Evolutionary conservation across 2,797 vertebrate species (phyloP).

Genomic region (Brachymystax lenok): DNA sequence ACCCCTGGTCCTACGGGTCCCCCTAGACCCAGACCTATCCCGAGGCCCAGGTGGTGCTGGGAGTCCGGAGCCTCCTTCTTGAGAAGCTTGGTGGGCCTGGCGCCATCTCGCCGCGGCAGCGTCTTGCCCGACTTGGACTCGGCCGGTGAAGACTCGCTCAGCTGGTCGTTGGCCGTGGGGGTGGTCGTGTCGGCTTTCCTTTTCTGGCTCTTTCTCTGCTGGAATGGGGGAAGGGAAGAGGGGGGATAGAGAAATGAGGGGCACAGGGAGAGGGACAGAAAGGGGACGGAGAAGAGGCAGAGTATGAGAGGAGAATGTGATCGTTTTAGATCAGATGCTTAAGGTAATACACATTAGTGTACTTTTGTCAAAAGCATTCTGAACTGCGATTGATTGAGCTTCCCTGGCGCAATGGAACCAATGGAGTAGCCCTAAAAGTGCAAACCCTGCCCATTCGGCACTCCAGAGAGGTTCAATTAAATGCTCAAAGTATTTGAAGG

Average conservation of each 20-base stretch:
- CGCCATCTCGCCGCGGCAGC: constrained; percentile 84
- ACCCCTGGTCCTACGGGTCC: constrained; percentile 47
- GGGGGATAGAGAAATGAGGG: neutral
- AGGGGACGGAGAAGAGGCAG: neutral
- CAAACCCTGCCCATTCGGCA: too few relatives aligned
- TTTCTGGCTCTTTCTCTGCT: constrained; percentile 97
- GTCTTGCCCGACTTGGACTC: constrained; percentile 89
- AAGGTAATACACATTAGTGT: too few relatives aligned
- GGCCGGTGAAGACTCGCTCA: constrained; percentile 89
- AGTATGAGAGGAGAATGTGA: neutral
- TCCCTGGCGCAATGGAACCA: too few relatives aligned
- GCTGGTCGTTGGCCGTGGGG: constrained; percentile 91
- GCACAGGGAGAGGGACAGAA: neutral
- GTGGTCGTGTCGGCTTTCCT: constrained; percentile 99
- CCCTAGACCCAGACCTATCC: constrained; percentile 50
- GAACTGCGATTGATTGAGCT: too few relatives aligned
- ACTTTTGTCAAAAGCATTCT: too few relatives aligned
- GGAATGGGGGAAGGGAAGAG: constrained; percentile 19
- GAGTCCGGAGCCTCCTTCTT: constrained; percentile 95
- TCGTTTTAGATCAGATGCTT: too few relatives aligned
- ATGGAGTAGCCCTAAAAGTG: too few relatives aligned
- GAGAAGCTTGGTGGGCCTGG: constrained; percentile 84
- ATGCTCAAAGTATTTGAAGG: too few relatives aligned
- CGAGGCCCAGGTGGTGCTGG: constrained; percentile 81
- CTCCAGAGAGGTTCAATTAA: too few relatives aligned